Evolutionary conservation across 2,113 vertebrate species (phyloP).

Genomic region (Silurus asotus): DNA sequence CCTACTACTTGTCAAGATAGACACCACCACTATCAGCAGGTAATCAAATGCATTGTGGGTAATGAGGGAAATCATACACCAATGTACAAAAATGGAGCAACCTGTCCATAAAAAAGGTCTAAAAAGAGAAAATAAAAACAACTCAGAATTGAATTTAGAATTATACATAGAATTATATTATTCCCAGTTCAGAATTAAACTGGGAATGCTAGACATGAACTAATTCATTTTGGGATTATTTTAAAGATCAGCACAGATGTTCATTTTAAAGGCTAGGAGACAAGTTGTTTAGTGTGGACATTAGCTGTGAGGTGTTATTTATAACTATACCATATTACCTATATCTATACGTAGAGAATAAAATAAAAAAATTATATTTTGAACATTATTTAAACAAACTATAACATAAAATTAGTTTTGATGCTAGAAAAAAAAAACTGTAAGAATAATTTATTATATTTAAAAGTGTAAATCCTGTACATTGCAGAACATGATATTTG

Average conservation of each 20-base stretch:
- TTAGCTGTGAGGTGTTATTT: neutral
- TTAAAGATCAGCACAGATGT: neutral
- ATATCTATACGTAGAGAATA: neutral
- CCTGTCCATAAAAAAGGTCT: neutral
- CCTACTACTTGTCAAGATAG: neutral
- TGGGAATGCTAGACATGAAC: neutral
- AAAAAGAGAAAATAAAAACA: neutral
- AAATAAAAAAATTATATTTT: neutral
- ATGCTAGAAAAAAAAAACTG: neutral
- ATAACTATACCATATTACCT: neutral
- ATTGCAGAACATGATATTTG: neutral
- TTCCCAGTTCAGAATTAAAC: too few species aligned
- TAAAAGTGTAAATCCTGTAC: neutral
- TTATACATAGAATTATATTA: neutral
- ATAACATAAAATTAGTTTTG: too few species aligned
- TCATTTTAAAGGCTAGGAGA: neutral
- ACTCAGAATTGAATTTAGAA: neutral
- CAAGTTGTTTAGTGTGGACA: neutral
- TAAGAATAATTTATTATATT: neutral
- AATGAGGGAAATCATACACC: neutral
- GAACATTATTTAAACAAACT: neutral
- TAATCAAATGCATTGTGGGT: neutral
- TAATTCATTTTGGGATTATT: neutral
- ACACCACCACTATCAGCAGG: neutral
- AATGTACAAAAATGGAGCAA: too few species aligned